Base-by-base conservation (phyloP, 1,140 invertebrate species). In the Aphelenchoides avenae region DNA sequence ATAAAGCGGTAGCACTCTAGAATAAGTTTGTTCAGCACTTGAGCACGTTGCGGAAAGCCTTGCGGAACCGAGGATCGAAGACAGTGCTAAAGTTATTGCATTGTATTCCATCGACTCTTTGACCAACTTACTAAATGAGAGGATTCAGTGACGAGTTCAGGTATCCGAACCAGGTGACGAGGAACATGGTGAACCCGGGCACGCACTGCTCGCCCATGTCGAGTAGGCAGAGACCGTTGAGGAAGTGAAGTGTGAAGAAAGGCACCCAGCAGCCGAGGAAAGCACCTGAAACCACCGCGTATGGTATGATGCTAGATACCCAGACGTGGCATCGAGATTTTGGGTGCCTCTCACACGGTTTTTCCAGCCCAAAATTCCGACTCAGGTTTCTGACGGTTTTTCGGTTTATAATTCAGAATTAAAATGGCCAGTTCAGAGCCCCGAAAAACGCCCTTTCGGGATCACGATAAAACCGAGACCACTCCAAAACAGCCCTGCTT, bases 11-110 rank as follows among this genome's bases (percentile, higher is more conserved):
- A n/a, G n/a, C n/a, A n/a, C n/a, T n/a, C n/a, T n/a, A n/a, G n/a
- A n/a, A n/a, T n/a, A n/a, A n/a, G n/a, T n/a, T 39, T 18, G 15
- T 9, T 66, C 36, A 64, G 47, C 71, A 75, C 64, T 40, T 76
- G 42, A 95, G 85, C 55, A 98, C 85, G 79, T 92, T 94, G 75
- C 91, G 89, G 81, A 98, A 99, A 22, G 94, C 93, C 83, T 95
- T 95, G 53, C 94, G 84, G 80, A 98, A 99, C 78, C 98, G 92
- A 13, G 89, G 88, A 82, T 99, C 97, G 83, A 97, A 98, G 73
- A 99, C 93, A 34, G 22, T 2, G 26, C 6, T 41, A 1, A n/a
- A 42, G 24, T 42, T 42, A 42, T 20, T 43, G 26, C 39, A 34
- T 93, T 98, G 79, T 98, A 97, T 77, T n/a, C n/a, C n/a, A n/a